phyloP scores from a whole-genome alignment of 2,113 vertebrate species.

The Macheiramphus alcinus region DNA sequence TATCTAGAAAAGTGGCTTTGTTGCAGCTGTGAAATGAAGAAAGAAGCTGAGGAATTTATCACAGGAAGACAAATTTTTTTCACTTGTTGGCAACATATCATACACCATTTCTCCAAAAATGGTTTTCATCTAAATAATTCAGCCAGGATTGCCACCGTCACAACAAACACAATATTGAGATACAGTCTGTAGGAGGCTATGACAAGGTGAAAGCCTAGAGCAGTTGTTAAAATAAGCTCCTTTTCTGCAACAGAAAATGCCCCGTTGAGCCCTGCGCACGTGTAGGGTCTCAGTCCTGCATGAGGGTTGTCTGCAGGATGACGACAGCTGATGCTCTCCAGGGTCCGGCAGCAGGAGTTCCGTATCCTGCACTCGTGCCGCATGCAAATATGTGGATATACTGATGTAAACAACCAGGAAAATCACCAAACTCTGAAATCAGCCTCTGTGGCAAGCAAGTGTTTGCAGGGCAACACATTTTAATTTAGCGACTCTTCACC shows the following conservation, averaged over 20 bases:
- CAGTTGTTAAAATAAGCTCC: not conserved
- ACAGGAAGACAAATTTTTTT: not conserved
- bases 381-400: not conserved
- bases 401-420: not conserved
- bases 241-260: not conserved
- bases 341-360: not conserved
- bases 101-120: not conserved
- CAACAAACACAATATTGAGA: not conserved
- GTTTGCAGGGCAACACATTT: not conserved
- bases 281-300: fast-evolving
- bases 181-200: not conserved
- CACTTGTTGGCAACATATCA: not conserved
- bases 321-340: not conserved
- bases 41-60: not conserved
- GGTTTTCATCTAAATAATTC: not conserved
- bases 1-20: not conserved
- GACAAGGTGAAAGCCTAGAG: not conserved
- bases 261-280: fast-evolving
- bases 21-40: not conserved
- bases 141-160: not conserved
- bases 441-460: not conserved
- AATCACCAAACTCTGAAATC: not conserved
- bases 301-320: fast-evolving
- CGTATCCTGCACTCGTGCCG: not conserved
- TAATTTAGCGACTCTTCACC: not conserved